Evolutionary conservation across 2,113 vertebrate genomes (phyloP), one percentile per base, ranked within the genome.

Genomic region (Cephalopholis sonnerati): DNA sequence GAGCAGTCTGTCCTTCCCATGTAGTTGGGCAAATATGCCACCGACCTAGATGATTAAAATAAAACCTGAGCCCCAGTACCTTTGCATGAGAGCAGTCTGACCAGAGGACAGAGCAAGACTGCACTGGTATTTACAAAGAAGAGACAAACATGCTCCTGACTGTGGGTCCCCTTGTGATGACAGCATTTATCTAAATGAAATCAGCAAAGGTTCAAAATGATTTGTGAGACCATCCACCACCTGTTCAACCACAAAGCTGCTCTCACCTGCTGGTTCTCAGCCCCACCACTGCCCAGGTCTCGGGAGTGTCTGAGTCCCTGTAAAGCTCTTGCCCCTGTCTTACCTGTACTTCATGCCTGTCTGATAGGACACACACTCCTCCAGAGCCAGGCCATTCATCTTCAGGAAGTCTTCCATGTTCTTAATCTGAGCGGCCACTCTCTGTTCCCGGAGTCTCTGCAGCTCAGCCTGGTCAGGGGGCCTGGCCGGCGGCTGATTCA

Each of bases 281-380:
- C n/a, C 79, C 59, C 72, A 73, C 66, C 65, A 72, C 65, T 59
- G 58, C 53, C 65, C 39, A 5, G 7, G 62, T 81, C 68, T 55
- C 50, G 5, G 57, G 18, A 58, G 46, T 18, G 46, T 48, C 72
- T 13, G 27, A 50, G 69, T 80, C 77, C 76, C 74, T 64, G 57
- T 74, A 64, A 54, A 59, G 54, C 81, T 85, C 59, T 36, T 71
- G 29, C 81, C 79, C 46, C 71, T 72, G 74, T 92, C 98, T 99
- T 97, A 99, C 98, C 98, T 97, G 96, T 99, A 99, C 89, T 95
- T 98, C 98, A 99, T 99, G 94, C 98, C 97, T 0, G 98, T 99
- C 94, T 94, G 82, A 87, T 90, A 95, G 62, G 98, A 97, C 12
- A 98, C 97, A 81, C 97, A 95, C 87, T 97, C 93, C 53, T 98